A percentile compares a stretch with the other conserved stretches of the same genome.
These are phyloP conservation scores for Tetraneura akinire DNA, from an alignment of 1,140 invertebrate genomes.

Conservation along the genomic window DNA sequence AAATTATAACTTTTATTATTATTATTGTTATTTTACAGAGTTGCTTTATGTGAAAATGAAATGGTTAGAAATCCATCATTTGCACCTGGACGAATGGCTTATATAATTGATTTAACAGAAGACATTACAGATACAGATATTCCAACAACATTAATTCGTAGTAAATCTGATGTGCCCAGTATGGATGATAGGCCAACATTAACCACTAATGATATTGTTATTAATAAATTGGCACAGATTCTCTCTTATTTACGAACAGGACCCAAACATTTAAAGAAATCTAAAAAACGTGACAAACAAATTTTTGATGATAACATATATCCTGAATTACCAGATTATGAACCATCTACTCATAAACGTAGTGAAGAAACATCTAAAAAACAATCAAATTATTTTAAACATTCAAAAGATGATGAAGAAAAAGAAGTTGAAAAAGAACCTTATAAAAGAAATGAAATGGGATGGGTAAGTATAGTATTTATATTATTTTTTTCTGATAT, in stretches of 20 bases:
- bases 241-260: slow-evolving; percentile 89
- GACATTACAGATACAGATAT: slow-evolving; percentile 89
- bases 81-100: slow-evolving; percentile 94
- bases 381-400: slow-evolving; percentile 61
- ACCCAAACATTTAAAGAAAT: slow-evolving; percentile 74
- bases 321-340: slow-evolving; percentile 91
- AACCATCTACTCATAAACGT: slow-evolving; percentile 64
- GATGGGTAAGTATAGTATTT: slow-evolving; percentile 25
- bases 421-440: slow-evolving; percentile 52
- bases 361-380: slow-evolving; percentile 58
- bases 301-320: slow-evolving; percentile 81
- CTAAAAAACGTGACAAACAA: slow-evolving; percentile 70
- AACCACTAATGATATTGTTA: slow-evolving; percentile 93
- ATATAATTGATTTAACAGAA: slow-evolving; percentile 93
- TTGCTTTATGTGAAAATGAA: slow-evolving; percentile 64
- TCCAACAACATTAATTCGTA: slow-evolving; percentile 92
- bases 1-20: background rate
- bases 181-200: slow-evolving; percentile 76
- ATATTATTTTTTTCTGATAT: too few species aligned
- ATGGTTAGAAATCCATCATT: slow-evolving; percentile 92
- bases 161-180: slow-evolving; percentile 90
- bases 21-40: slow-evolving; percentile 58
- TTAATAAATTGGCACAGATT: slow-evolving; percentile 97
- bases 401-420: slow-evolving; percentile 55
- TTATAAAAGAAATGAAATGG: slow-evolving; percentile 45